Percentiles rank a stretch among this genome's conserved stretches.
These are phyloP conservation scores for Meleagris gallopavo DNA, from an alignment of 2,113 vertebrate genomes.

Conservation along the genomic window DNA sequence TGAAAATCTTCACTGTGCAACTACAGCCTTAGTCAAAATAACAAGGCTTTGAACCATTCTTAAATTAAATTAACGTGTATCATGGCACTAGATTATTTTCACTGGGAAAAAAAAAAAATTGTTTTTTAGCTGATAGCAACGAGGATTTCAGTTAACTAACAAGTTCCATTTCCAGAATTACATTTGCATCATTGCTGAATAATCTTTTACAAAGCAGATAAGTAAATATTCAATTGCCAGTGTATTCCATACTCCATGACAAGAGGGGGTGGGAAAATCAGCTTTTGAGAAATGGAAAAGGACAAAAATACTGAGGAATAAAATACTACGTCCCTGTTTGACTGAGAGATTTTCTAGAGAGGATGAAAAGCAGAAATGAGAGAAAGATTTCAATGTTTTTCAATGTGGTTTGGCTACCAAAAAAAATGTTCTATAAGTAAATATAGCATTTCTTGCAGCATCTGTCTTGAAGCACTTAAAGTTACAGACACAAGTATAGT, in stretches of 20 bases:
- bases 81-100: not conserved
- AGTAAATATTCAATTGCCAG: not conserved
- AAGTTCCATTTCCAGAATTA: not conserved
- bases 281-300: not conserved
- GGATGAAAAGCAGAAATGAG: not conserved
- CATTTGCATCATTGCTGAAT: not conserved
- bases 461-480: not conserved
- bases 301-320: not conserved
- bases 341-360: not conserved
- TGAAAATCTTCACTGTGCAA: not conserved
- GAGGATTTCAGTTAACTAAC: not conserved
- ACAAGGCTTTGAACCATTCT: not conserved
- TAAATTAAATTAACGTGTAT: not conserved
- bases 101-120: not conserved
- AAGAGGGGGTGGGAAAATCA: not conserved
- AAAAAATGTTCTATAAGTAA: not conserved
- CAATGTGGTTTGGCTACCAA: not conserved
- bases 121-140: not conserved
- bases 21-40: not conserved
- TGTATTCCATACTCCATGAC: not conserved
- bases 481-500: not conserved
- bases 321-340: not conserved
- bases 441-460: not conserved
- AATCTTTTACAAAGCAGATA: not conserved
- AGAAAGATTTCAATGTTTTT: not conserved